Conservation (phyloP, 2,113 vertebrate species). For the Carassius carassius region DNA sequence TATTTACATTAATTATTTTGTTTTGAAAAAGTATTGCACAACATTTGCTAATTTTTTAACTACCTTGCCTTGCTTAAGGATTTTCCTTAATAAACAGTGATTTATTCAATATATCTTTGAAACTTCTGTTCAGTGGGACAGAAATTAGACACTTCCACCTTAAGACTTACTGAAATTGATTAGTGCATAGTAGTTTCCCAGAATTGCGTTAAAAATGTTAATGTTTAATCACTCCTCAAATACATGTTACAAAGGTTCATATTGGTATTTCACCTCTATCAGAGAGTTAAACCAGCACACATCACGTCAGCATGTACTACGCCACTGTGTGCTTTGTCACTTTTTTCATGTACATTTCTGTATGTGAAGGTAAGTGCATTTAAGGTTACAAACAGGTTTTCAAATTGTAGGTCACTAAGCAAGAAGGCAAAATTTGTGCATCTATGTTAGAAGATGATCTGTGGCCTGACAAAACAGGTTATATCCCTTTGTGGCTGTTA, state of each 20-base stretch:
- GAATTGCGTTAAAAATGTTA: slow-evolving; percentile 59
- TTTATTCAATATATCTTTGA: neutral
- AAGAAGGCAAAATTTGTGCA: neutral
- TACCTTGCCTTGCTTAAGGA: neutral
- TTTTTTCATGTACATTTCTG: slow-evolving; percentile 16
- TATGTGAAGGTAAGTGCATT: slow-evolving; percentile 43
- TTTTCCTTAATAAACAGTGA: neutral
- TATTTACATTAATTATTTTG: neutral
- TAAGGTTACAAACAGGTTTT: neutral
- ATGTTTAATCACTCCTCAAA: slow-evolving; percentile 73
- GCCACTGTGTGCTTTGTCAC: neutral
- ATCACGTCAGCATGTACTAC: slow-evolving; percentile 36
- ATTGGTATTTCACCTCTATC: slow-evolving; percentile 1
- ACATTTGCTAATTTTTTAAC: neutral
- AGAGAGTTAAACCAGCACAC: neutral
- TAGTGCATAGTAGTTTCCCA: neutral
- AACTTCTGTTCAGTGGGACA: neutral
- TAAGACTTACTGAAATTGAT: neutral
- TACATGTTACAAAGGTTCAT: slow-evolving; percentile 60
- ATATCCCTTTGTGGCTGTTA: neutral
- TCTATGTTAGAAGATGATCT: neutral
- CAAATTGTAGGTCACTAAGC: neutral
- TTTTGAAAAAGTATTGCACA: neutral
- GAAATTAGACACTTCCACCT: slow-evolving; percentile 9
- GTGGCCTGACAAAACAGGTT: neutral